Evolutionary conservation across 2,888 invertebrate genomes (phyloP), one percentile per base, ranked within the genome.

Genomic region (Lacanobia wlatinum): DNA sequence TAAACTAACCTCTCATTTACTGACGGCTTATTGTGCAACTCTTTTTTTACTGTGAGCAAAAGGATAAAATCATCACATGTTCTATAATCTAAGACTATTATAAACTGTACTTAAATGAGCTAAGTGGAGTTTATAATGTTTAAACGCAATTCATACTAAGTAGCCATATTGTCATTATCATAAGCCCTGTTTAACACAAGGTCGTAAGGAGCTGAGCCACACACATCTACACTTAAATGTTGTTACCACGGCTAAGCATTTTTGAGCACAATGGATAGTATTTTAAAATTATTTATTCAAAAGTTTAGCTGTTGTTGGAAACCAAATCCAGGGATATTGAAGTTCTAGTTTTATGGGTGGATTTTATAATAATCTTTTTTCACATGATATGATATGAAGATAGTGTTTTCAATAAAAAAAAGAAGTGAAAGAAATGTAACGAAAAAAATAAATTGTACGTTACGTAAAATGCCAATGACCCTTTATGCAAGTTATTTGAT

Each of bases 131-230:
- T n/a, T n/a, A n/a, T n/a, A n/a, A 50, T 12, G 71, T 56, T 56
- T 78, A 78, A 34, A 50, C 48, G 12, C 1, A 71, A 23, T 43
- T 18, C 7, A 34, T 56, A 56, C n/a, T 78, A 50, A 56, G 40
- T 14, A 50, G 43, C 16, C 34, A 70, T 56, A 43, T 73, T 56
- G 48, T 70, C 12, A 50, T 78, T 78, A 56, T 43, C 56, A 23
- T 78, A 56, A 73, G 56, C n/a, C 23, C 48, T 34, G 46, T 55
- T 66, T 72, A 72, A 72, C 48, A 67, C 38, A 77, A 21, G 38
- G 40, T 34, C 56, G 48, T n/a, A 48, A 68, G 28, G 14, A 68
- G 23, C n/a, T 38, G 53, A 28, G 40, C 12, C 3, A 6, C 70
- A 69, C 16, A 56, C 55, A 67, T 56, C 28, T 23, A n/a, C 48